Evolutionary conservation across 1,140 invertebrate genomes (phyloP).

Genomic region (Chironomus tepperi): DNA sequence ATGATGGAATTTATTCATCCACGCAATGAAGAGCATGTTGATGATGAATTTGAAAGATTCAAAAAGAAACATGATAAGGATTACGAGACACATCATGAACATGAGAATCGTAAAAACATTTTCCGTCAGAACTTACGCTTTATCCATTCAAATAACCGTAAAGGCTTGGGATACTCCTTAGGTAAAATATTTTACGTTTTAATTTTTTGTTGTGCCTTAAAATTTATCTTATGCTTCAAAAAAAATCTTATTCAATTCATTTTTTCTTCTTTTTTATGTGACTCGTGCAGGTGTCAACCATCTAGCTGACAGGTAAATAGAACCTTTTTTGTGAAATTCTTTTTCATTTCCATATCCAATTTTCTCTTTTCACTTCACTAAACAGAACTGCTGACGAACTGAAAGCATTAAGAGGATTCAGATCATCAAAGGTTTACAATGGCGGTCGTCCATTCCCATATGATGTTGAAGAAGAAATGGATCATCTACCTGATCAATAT

Average conservation of each 20-base stretch:
- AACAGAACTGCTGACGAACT: constrained; percentile 56
- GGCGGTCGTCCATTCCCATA: constrained; percentile 71
- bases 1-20: constrained; percentile 83
- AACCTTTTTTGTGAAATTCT: neutral
- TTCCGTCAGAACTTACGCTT: constrained; percentile 86
- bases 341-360: neutral
- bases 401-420: constrained; percentile 66
- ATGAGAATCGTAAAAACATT: constrained; percentile 60
- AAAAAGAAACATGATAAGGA: constrained; percentile 60
- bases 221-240: no score
- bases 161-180: constrained; percentile 61
- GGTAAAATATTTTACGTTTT: constrained; percentile 33
- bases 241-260: neutral
- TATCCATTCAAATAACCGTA: constrained; percentile 78
- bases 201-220: no score
- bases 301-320: constrained; percentile 64
- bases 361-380: neutral
- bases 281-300: constrained; percentile 59
- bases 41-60: constrained; percentile 70
- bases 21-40: constrained; percentile 59
- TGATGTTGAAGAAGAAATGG: constrained; percentile 37
- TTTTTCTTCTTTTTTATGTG: neutral
- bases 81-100: constrained; percentile 59
- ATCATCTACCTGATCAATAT: constrained; percentile 54
- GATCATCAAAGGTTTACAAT: constrained; percentile 57